A percentile compares a stretch with the other conserved stretches of the same genome.
phyloP scores from a whole-genome alignment of 2,113 vertebrate species.

The Dunckerocampus dactyliophorus region DNA sequence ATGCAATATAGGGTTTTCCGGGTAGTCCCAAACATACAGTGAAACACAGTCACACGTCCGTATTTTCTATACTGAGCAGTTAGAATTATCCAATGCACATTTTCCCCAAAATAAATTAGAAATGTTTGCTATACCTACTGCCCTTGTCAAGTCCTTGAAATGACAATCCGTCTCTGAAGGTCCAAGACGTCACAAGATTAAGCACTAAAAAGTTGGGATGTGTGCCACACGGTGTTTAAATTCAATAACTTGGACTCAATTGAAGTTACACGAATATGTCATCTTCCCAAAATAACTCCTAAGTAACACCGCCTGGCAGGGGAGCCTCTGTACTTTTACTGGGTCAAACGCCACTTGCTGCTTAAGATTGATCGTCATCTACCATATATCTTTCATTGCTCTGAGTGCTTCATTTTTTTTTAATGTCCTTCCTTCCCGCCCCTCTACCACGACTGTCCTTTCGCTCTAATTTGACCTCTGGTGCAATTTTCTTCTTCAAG shows the following conservation, averaged over 20 bases:
- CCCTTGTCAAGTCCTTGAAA: no score
- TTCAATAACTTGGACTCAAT: background rate
- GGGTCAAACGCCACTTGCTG: conserved; percentile 34
- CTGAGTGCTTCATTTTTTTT: conserved; percentile 26
- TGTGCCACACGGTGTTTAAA: background rate
- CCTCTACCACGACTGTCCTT: conserved; percentile 17
- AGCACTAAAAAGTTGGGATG: background rate
- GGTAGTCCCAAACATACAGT: no score
- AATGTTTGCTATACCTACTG: no score
- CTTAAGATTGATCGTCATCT: conserved; percentile 48
- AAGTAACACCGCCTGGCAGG: conserved; percentile 22
- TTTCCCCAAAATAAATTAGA: no score
- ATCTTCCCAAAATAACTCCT: conserved; percentile 26
- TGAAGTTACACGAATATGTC: no score
- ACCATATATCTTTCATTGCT: conserved; percentile 43
- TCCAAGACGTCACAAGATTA: no score
- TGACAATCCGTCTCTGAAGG: no score
- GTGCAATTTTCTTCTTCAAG: conserved; percentile 38
- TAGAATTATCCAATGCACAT: no score
- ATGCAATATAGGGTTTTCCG: no score
- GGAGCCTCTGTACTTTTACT: conserved; percentile 12
- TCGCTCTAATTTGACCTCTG: conserved; percentile 42
- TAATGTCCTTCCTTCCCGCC: background rate
- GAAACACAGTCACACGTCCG: no score
- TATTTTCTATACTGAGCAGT: no score